Percentiles rank a stretch among this genome's conserved stretches.
Conservation (phyloP, 2,797 vertebrate species). For the Nyctalus aviator region DNA sequence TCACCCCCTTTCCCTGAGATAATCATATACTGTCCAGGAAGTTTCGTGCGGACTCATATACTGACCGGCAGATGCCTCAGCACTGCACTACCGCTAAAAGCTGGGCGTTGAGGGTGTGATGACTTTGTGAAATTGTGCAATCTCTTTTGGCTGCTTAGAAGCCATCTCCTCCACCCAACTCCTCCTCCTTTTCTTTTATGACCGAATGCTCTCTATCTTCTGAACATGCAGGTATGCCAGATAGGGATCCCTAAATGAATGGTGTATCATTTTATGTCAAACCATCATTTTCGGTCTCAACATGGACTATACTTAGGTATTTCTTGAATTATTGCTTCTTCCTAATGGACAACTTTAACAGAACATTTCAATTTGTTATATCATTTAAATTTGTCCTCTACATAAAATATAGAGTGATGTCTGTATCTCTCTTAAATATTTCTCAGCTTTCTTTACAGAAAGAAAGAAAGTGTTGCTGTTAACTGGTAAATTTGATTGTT, state of each 20-base stretch:
- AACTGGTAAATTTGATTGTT: conserved; percentile 18
- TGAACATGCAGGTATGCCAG: neutral
- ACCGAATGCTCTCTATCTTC: conserved; percentile 17
- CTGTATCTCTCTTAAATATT: neutral
- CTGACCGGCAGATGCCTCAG: neutral
- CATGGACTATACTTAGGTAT: neutral
- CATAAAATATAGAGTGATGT: neutral
- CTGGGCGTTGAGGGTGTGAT: neutral
- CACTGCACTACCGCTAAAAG: neutral
- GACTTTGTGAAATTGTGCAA: neutral
- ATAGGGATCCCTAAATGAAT: neutral
- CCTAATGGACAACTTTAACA: neutral
- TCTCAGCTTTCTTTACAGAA: conserved; percentile 12
- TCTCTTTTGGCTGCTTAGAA: neutral
- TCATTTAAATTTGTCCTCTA: conserved; percentile 45
- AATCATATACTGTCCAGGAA: neutral
- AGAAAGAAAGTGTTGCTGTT: neutral
- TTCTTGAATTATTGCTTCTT: conserved; percentile 13
- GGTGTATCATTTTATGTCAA: neutral
- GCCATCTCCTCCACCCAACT: neutral
- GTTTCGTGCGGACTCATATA: conserved; percentile 4
- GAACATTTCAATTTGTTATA: conserved; percentile 27
- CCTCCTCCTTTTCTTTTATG: neutral
- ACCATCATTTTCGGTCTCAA: neutral
- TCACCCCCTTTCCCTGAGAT: neutral